phyloP scores from a whole-genome alignment of 2,113 vertebrate genomes.

The Myiozetetes cayanensis region DNA sequence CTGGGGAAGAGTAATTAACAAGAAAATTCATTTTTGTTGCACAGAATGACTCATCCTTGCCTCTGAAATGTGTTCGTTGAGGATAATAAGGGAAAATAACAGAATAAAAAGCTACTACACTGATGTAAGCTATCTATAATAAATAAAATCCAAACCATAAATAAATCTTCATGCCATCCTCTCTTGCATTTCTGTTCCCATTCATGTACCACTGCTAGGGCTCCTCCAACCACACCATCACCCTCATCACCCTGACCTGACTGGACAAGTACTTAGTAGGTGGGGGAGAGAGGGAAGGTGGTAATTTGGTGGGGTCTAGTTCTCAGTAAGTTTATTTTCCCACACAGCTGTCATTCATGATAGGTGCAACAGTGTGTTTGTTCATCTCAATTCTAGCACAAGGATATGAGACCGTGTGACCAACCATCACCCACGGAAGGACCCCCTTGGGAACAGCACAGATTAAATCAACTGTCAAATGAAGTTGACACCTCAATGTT shows the following conservation, averaged over 20 bases:
- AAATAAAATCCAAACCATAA: too few species aligned
- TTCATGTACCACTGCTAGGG: neutral
- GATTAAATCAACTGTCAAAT: neutral
- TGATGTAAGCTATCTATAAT: neutral
- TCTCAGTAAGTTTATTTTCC: neutral
- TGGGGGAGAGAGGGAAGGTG: neutral
- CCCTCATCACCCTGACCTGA: neutral
- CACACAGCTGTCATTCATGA: fast-evolving
- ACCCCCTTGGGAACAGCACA: neutral
- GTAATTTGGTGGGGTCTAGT: neutral
- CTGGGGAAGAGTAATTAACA: neutral
- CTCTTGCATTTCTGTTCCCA: neutral
- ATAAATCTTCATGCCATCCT: neutral
- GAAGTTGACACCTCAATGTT: neutral
- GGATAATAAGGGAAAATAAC: neutral
- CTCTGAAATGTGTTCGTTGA: neutral
- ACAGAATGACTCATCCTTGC: neutral
- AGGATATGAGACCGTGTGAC: neutral
- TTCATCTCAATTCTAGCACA: neutral
- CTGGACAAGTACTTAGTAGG: neutral
- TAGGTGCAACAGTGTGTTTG: neutral
- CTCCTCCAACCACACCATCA: neutral
- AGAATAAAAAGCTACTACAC: neutral
- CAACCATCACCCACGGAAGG: neutral
- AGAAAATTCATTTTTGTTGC: neutral